phyloP scores from a whole-genome alignment of 2,888 invertebrate species.

The Hemaris fuciformis region DNA sequence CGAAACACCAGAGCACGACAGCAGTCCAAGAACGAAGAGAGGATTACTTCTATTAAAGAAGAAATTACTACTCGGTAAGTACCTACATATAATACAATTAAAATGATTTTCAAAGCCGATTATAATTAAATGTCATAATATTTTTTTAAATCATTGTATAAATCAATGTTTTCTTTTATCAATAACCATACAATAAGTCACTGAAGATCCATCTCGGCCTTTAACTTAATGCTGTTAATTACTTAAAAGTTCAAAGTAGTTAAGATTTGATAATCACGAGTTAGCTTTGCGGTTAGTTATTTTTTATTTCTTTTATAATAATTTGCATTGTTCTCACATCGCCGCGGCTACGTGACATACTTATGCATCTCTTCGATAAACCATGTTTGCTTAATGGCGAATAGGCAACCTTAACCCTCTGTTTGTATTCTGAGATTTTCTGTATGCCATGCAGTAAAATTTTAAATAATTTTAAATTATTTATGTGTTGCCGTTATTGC shows the following conservation, averaged over 20 bases:
- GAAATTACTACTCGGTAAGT: constrained; percentile 69
- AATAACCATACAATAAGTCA: too few relatives aligned
- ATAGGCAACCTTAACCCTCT: neutral
- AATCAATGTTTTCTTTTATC: too few relatives aligned
- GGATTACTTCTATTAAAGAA: constrained; percentile 68
- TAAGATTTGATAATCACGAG: neutral
- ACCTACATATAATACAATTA: neutral
- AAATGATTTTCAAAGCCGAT: neutral
- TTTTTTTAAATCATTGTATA: neutral
- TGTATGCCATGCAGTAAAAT: neutral
- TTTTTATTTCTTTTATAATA: neutral
- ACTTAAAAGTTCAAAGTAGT: neutral
- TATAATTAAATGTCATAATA: neutral
- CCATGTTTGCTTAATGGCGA: neutral
- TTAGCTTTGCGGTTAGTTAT: neutral
- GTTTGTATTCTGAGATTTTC: neutral
- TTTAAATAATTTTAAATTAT: neutral
- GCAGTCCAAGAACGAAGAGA: constrained; percentile 66
- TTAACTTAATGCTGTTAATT: neutral
- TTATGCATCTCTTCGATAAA: neutral
- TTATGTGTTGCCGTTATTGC: neutral
- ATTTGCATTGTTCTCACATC: constrained; percentile 8
- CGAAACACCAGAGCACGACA: constrained; percentile 56
- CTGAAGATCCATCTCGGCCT: too few relatives aligned
- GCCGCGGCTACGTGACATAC: neutral